Evolutionary conservation across 1,140 invertebrate genomes (phyloP), one percentile per base, ranked within the genome.

Genomic region (Acromyrmex heyeri): DNA sequence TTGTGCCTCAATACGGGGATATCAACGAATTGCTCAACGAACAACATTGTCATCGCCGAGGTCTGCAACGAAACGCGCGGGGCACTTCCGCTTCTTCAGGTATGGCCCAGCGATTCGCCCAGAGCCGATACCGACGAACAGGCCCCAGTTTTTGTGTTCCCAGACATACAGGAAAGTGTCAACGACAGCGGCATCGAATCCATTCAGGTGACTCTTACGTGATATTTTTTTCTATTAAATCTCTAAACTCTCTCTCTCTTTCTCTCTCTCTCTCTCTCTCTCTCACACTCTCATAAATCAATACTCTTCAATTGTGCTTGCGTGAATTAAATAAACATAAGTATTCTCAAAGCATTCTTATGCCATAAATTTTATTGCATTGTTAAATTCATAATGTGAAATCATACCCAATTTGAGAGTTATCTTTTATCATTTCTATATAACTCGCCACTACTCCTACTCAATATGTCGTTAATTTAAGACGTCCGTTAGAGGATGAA

Each of bases 41-140:
- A 70, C 86, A 92, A 93, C 91, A 87, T 93, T 62, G 89, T 91
- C 86, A 93, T 89, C 83, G 89, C 94, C 30, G 93, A 94, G 53
- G 87, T 94, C 82, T 90, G 91, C 77, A 90, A 87, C 53, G 95
- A 95, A 87, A 91, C 93, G 8, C 92, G 92, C 10, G 91, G 89
- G 30, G 94, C 93, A 30, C 93, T 97, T 86, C 97, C 97, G 7
- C 91, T 97, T 82, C 93, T 97, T 53, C 96, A 97, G 91, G 96
- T 97, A 95, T 96, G 96, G 96, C 96, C 96, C 72, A 96, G 96
- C 94, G 97, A 97, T 89, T 97, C 97, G 6, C 97, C 97, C 18
- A 95, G 96, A 77, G 96, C 96, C 86, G 97, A 97, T 90, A 96
- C 96, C 12, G 96, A 97, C 77, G 96, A 96, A 24, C 96, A 97